Conservation (phyloP, 2,888 invertebrate genomes). For the Pyrgus malvae region DNA sequence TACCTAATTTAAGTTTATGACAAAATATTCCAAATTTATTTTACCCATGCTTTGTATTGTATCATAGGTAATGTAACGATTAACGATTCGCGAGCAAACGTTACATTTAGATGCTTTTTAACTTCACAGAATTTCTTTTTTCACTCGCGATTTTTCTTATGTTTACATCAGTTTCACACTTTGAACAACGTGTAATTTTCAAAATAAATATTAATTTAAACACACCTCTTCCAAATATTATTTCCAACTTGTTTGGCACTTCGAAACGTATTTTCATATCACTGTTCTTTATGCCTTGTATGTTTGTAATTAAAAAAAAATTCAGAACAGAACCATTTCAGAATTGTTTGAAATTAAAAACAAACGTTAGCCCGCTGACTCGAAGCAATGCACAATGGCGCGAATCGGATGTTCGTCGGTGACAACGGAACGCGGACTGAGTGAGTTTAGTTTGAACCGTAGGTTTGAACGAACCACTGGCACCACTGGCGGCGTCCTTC, state of each 20-base stretch:
- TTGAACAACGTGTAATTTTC: not conserved
- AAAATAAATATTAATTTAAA: conserved; percentile 38
- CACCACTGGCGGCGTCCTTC: conserved; percentile 65
- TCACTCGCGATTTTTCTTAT: conserved; percentile 10
- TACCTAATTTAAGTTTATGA: not conserved
- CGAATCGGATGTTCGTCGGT: conserved; percentile 63
- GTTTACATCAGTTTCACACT: not conserved
- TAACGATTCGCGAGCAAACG: conserved; percentile 8
- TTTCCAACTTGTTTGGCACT: conserved; percentile 79
- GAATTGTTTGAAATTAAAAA: conserved; percentile 34
- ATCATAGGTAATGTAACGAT: conserved; percentile 3
- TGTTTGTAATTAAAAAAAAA: conserved; percentile 27
- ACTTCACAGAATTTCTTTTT: conserved; percentile 15
- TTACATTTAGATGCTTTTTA: conserved; percentile 7
- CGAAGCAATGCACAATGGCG: conserved; percentile 54
- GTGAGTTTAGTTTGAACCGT: not conserved
- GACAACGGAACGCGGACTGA: conserved; percentile 58
- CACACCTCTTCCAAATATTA: conserved; percentile 69
- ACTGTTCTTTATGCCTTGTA: conserved; percentile 49
- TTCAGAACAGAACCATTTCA: conserved; percentile 42
- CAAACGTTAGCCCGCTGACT: conserved; percentile 43
- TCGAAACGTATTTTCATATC: conserved; percentile 77
- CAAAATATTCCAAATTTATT: conserved; percentile 16
- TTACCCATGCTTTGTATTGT: conserved; percentile 18
- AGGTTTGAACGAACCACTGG: too few relatives aligned